Evolutionary conservation across 1,140 invertebrate genomes (phyloP), one percentile per base, ranked within the genome.

Genomic region (Sipha flava): DNA sequence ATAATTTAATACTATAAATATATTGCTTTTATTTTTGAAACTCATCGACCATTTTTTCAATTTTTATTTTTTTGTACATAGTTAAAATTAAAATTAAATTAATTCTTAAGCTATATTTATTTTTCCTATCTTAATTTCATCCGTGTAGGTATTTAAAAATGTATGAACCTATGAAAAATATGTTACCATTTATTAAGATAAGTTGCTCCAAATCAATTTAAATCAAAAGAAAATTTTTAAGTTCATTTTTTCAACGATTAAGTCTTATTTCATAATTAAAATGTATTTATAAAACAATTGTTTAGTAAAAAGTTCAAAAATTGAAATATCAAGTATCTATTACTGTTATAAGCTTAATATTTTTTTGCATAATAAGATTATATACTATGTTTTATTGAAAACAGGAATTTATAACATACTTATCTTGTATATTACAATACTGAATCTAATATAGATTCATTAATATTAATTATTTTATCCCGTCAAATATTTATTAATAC

Each of bases 1-100:
- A 75, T 75, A 57, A 40, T 77, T 59, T 77, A 77, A 77, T 57
- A 77, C 59, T 77, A 75, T 26, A 57, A 34, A 77, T 59, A 29
- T 77, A 77, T 59, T 59, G 73, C 73, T 59, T 52, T 43, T 59
- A 43, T 77, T 54, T 73, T 49, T n/a, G n/a, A n/a, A n/a, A n/a
- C n/a, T n/a, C n/a, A n/a, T n/a, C n/a, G n/a, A n/a, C n/a, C n/a
- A n/a, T 26, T 37, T 37, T 23, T 26, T 43, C 7, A 14, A 29
- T 0, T 9, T 7, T 18, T 37, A 37, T 73, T 54, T 43, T 59
- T n/a, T n/a, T n/a, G n/a, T n/a, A n/a, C n/a, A n/a, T n/a, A n/a
- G n/a, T n/a, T n/a, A n/a, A 21, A 16, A 54, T 37, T 73, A 16
- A n/a, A n/a, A n/a, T n/a, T 77, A 77, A 21, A 21, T 43, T 57